A percentile compares a stretch with the other conserved stretches of the same genome.
Evolutionary conservation across 2,888 invertebrate genomes (phyloP).

Genomic region (Andrena haemorrhoa): DNA sequence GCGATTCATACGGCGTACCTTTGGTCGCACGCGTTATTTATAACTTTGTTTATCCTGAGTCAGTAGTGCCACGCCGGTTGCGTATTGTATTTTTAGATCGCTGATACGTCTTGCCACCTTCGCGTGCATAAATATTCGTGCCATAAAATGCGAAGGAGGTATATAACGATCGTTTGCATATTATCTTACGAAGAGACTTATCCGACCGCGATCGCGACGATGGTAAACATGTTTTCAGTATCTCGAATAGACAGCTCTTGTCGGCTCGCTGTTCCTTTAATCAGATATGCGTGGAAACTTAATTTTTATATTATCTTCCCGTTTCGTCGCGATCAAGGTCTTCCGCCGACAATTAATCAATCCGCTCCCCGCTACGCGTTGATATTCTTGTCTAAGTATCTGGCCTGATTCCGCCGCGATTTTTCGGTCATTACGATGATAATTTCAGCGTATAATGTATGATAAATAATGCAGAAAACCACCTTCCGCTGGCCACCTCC

Average conservation of each 20-base stretch:
- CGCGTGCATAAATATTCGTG: background rate
- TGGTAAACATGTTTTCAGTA: constrained; percentile 38
- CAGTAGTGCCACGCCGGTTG: constrained; percentile 1
- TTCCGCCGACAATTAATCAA: background rate
- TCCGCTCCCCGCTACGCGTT: background rate
- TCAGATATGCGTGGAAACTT: background rate
- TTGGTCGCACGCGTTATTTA: constrained; percentile 15
- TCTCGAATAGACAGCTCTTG: background rate
- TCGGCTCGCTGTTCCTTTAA: background rate
- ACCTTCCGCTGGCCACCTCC: constrained; percentile 13
- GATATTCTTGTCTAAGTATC: background rate
- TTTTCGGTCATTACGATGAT: constrained; percentile 8
- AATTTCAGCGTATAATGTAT: constrained; percentile 22
- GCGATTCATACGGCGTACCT: background rate
- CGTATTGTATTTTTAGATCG: constrained; percentile 29
- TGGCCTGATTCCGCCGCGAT: background rate
- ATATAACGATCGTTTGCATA: constrained; percentile 23
- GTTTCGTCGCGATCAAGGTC: background rate
- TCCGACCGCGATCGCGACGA: background rate
- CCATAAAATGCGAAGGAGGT: background rate
- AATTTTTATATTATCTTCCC: background rate
- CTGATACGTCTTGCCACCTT: background rate
- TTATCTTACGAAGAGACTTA: constrained; percentile 19
- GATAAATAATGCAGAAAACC: constrained; percentile 35
- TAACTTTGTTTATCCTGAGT: constrained; percentile 2